Percentiles rank a stretch among this genome's conserved stretches.
phyloP scores from a whole-genome alignment of 2,797 vertebrate species.

The Syndactyla subalaris region DNA sequence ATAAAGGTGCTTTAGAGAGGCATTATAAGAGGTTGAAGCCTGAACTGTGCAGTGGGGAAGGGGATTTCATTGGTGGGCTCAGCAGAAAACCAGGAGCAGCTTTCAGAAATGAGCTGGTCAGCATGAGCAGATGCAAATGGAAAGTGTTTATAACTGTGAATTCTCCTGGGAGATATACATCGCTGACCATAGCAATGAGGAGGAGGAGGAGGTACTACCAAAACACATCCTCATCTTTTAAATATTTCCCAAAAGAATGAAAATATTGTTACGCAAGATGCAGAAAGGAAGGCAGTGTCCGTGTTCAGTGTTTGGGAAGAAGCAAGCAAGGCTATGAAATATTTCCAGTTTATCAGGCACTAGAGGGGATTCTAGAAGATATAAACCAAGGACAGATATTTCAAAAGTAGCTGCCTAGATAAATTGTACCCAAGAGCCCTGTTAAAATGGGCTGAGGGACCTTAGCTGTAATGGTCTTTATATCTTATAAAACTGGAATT shows the following conservation, averaged over 20 bases:
- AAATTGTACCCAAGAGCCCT: slow-evolving; percentile 16
- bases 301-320: neutral
- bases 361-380: neutral
- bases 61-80: neutral
- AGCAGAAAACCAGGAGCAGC: neutral
- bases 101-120: rapidly evolving
- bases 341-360: neutral
- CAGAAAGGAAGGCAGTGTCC: neutral
- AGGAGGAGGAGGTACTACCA: neutral
- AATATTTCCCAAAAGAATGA: neutral
- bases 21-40: neutral
- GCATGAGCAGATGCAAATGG: neutral
- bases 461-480: neutral
- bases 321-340: neutral
- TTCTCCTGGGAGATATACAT: neutral
- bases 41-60: neutral
- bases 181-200: neutral
- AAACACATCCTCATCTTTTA: neutral
- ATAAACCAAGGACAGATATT: neutral
- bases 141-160: neutral
- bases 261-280: neutral
- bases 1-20: neutral
- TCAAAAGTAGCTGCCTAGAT: neutral
- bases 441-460: neutral
- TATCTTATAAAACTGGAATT: slow-evolving; percentile 13